Base-by-base conservation (phyloP, 2,113 vertebrate genomes). In the Xiphias gladius region DNA sequence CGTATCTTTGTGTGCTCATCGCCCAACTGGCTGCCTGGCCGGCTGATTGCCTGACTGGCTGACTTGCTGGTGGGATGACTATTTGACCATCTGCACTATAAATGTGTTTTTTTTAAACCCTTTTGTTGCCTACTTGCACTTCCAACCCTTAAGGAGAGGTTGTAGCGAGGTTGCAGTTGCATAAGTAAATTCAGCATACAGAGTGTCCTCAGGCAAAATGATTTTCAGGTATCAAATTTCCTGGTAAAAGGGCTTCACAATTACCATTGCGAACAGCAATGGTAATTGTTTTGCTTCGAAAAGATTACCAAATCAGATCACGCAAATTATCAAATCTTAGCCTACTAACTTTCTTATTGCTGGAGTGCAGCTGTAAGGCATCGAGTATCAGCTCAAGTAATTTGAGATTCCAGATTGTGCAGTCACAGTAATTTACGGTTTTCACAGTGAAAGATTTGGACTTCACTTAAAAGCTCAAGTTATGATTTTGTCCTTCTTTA, bases 41-140 rank as follows among this genome's bases (percentile, higher is more conserved):
- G 89, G 90, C 90, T 91, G 90, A 91, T 85, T 92, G 88, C 66
- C 80, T 88, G 86, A 89, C 75, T 85, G 81, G 75, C 71, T 69
- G 82, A 72, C 85, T 81, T 76, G 67, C 71, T 80, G 72, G 52
- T 48, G 82, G 84, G 84, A 86, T 87, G 89, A 93, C 84, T 79
- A 68, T 92, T 92, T 88, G 89, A 89, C 88, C 89, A 91, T 89
- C 88, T 88, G 86, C 82, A 81, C 41, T 35, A 65, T 76, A 84
- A 78, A 88, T 63, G 59, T 62, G 59, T 83, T 79, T 84, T 39
- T 41, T 73, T 62, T 54, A 88, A 83, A 85, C 83, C 74, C 72
- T 68, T 84, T 88, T 80, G 83, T 65, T 86, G 66, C 74, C 72
- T 67, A 11, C 78, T 46, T 79, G 80, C 66, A 80, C 85, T 79